phyloP scores from a whole-genome alignment of 1,140 invertebrate species.

The Proctacanthus coquilletti region DNA sequence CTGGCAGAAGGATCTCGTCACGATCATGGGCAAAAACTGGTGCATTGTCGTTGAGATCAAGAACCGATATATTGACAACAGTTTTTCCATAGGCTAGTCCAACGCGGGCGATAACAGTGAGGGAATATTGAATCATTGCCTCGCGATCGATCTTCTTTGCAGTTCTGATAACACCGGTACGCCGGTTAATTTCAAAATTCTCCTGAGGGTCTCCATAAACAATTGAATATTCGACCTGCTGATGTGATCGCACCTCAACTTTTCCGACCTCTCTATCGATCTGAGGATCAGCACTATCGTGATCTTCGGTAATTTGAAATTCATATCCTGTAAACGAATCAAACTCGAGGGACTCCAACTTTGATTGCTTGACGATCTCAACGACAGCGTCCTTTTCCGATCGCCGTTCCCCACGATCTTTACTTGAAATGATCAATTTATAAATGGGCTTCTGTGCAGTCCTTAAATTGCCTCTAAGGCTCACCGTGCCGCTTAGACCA shows the following conservation, averaged over 20 bases:
- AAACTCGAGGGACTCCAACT: conserved; percentile 55
- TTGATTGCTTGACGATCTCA: conserved; percentile 57
- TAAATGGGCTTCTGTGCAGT: conserved; percentile 49
- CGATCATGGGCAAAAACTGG: conserved; percentile 65
- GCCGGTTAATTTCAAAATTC: conserved; percentile 66
- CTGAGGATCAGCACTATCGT: conserved; percentile 38
- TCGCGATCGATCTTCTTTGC: conserved; percentile 73
- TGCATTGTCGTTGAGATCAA: conserved; percentile 87
- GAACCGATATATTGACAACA: conserved; percentile 60
- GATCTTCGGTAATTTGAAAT: conserved; percentile 67
- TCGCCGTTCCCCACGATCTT: conserved; percentile 56
- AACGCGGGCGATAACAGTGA: conserved; percentile 56
- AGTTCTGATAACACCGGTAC: conserved; percentile 62
- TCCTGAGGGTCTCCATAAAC: conserved; percentile 63
- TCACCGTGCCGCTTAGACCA: conserved; percentile 54
- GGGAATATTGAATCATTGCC: conserved; percentile 51
- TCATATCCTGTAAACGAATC: conserved; percentile 56
- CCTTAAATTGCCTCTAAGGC: conserved; percentile 44
- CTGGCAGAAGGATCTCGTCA: conserved; percentile 57
- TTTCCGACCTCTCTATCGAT: conserved; percentile 56
- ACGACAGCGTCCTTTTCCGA: conserved; percentile 60
- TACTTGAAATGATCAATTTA: conserved; percentile 56
- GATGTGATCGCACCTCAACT: conserved; percentile 39
- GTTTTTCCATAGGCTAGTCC: conserved; percentile 52
- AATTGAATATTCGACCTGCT: conserved; percentile 49